Conservation (phyloP, 2,113 vertebrate species). For the Dascyllus trimaculatus region DNA sequence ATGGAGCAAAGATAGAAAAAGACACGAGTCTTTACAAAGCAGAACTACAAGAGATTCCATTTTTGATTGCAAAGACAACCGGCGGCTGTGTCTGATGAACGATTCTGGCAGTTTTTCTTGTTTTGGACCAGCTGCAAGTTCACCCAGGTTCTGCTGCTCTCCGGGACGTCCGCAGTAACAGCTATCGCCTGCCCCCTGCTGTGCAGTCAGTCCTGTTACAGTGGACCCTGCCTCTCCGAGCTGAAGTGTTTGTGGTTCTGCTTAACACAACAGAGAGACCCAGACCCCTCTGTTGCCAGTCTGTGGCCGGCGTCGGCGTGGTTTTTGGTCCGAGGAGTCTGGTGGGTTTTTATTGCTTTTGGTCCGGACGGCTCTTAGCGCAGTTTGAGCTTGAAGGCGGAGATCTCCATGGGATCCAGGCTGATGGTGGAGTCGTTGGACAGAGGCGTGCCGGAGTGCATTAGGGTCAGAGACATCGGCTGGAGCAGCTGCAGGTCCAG, state of each 20-base stretch:
- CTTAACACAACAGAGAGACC: conserved; percentile 46
- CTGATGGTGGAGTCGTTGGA: conserved; percentile 89
- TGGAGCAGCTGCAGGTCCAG: conserved; percentile 91
- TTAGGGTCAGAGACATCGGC: conserved; percentile 92
- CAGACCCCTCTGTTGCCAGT: conserved; percentile 29
- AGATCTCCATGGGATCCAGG: conserved; percentile 95
- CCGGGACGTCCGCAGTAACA: conserved; percentile 43
- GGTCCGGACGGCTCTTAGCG: conserved; percentile 80
- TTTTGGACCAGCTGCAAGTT: conserved; percentile 36
- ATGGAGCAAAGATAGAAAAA: conserved; percentile 58
- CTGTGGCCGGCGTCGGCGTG: conserved; percentile 5
- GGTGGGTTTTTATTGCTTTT: conserved; percentile 32
- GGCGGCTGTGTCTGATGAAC: conserved; percentile 19
- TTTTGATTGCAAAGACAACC: conserved; percentile 43
- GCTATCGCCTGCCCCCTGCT: conserved; percentile 75
- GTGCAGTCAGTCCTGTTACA: conserved; percentile 68
- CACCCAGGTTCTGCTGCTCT: conserved; percentile 25
- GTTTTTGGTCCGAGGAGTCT: conserved; percentile 58
- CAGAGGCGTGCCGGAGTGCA: conserved; percentile 87
- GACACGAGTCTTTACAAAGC: conserved; percentile 53
- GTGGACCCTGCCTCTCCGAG: conserved; percentile 37
- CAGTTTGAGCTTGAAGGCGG: conserved; percentile 92
- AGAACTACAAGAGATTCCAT: conserved; percentile 52
- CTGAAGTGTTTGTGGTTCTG: conserved; percentile 52
- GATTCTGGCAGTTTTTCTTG: conserved; percentile 31